Evolutionary conservation across 2,113 vertebrate species (phyloP), one percentile per base, ranked within the genome.

Genomic region (Takifugu bimaculatus): DNA sequence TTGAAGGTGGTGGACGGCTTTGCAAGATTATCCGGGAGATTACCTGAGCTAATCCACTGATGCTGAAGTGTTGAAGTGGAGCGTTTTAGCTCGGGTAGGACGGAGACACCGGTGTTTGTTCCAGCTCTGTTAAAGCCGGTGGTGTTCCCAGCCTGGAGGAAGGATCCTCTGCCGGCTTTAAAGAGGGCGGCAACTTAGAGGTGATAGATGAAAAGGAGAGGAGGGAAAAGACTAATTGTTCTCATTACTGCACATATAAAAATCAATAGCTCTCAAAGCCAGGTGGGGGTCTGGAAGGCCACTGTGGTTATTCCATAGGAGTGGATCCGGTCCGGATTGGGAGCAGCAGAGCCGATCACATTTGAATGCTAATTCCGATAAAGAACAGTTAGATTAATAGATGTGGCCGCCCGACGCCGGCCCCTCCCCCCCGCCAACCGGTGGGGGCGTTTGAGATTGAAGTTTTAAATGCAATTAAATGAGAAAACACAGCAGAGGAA

Each of bases 201-300:
- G 72, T 87, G 84, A 87, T 88, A 70, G 79, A 89, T 88, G 84
- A 84, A 54, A 39, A 83, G 68, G 70, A 68, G 74, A 69, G 67
- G 77, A 80, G 67, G 80, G 77, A 81, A 85, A 88, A 87, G 81
- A 88, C 83, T 86, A 88, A 87, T 88, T 88, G 82, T 86, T 88
- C 84, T 88, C 85, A 90, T 90, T 88, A 88, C 79, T 65, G 71
- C 85, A 83, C 75, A 85, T 85, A 86, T 88, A 87, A 80, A 87
- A 88, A 88, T 88, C 87, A 88, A 88, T 88, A 81, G 27, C 55
- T 77, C 61, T 86, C 75, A 84, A 87, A 83, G 78, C 55, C 54
- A 79, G 75, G 73, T 68, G 68, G 80, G 62, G 77, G 65, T 80
- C 68, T 71, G 83, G 84, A 85, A 86, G 82, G 77, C 73, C 84